Conservation (phyloP, 2,113 vertebrate genomes). For the Alosa alosa region DNA sequence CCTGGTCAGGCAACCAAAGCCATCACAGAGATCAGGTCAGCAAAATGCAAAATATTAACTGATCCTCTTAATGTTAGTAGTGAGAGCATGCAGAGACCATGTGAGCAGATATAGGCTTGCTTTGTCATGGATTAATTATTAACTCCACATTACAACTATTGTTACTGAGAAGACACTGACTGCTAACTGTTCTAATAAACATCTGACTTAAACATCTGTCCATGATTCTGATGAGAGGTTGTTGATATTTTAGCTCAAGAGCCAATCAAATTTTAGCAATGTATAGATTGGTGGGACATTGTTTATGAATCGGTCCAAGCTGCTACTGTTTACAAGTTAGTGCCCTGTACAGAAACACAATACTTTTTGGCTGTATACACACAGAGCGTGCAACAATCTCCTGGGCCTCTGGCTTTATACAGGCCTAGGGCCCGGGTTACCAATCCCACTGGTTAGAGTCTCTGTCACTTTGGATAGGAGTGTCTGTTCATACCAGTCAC, state of each 20-base stretch:
- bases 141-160: neutral
- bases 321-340: neutral
- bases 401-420: too few relatives aligned
- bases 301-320: too few relatives aligned
- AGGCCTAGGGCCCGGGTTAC: too few relatives aligned
- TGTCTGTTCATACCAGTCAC: too few relatives aligned
- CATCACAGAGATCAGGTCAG: constrained; percentile 81
- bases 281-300: too few relatives aligned
- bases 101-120: neutral
- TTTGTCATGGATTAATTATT: constrained; percentile 5
- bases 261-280: too few relatives aligned
- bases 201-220: too few relatives aligned
- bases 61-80: neutral
- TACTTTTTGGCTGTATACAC: neutral
- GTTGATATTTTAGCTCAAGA: too few relatives aligned
- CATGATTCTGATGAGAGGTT: too few relatives aligned
- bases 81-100: neutral
- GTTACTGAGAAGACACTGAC: neutral
- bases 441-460: too few relatives aligned
- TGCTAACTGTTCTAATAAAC: neutral
- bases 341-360: too few relatives aligned
- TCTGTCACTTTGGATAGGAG: too few relatives aligned
- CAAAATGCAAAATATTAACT: neutral
- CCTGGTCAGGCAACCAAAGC: constrained; percentile 78
- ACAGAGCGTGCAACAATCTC: neutral